Percentiles rank a stretch among this genome's conserved stretches.
Evolutionary conservation across 2,888 invertebrate species (phyloP).

Genomic region (Cryptops parisi): DNA sequence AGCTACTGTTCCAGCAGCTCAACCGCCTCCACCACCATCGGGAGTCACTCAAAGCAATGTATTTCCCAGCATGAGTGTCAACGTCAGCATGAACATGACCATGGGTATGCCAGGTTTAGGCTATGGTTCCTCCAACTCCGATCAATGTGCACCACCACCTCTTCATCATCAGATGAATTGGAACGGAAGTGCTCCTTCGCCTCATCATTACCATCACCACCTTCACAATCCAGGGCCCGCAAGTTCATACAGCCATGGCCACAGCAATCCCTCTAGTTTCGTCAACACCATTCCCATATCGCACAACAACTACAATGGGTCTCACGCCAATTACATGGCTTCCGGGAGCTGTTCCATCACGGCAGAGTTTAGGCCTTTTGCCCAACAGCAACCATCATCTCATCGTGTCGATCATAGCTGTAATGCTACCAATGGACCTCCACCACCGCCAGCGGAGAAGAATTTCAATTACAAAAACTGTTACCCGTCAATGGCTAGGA

Average conservation of each 20-base stretch:
- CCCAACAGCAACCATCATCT: background rate
- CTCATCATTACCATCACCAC: background rate
- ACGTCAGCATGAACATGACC: constrained; percentile 96
- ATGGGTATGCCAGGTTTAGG: constrained; percentile 48
- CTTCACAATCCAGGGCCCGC: too few species aligned
- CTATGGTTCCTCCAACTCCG: constrained; percentile 19
- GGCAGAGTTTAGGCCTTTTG: constrained; percentile 57
- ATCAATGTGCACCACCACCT: constrained; percentile 18
- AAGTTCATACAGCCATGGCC: too few species aligned
- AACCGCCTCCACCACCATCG: constrained; percentile 24
- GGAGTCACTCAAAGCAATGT: constrained; percentile 29
- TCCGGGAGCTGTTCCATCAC: constrained; percentile 69
- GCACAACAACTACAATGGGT: constrained; percentile 42
- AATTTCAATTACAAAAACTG: constrained; percentile 6
- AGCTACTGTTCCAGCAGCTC: constrained; percentile 25
- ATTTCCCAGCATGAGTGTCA: constrained; percentile 90
- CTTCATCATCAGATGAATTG: constrained; percentile 20
- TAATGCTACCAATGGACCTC: too few species aligned
- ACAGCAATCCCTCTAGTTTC: background rate
- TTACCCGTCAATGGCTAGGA: background rate
- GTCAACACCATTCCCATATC: constrained; percentile 42
- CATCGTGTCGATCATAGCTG: too few species aligned
- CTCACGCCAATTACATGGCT: constrained; percentile 21
- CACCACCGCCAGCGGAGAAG: too few species aligned
- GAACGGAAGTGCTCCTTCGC: background rate